Percentiles rank a stretch among this genome's conserved stretches.
phyloP scores from a whole-genome alignment of 2,888 invertebrate species.

The Mesochorus sp. region DNA sequence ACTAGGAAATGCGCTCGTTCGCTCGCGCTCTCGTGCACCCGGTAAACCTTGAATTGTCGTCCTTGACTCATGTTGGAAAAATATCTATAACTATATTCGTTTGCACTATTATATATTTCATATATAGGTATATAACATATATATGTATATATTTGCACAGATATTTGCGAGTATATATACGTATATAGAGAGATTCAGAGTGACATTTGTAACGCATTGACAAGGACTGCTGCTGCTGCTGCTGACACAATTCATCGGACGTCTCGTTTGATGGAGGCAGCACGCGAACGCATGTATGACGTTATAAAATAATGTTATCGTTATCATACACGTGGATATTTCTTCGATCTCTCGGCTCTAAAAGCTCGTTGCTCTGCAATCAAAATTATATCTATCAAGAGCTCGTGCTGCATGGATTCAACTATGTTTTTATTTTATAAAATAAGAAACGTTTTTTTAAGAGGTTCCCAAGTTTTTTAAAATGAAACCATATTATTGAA shows the following conservation, averaged over 20 bases:
- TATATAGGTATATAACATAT: not conserved
- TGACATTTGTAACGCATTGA: conserved; percentile 30
- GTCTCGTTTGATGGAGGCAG: not conserved
- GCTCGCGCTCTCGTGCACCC: conserved; percentile 47
- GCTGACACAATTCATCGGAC: conserved; percentile 30
- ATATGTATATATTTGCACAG: not conserved
- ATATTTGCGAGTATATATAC: not conserved
- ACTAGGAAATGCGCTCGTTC: conserved; percentile 67
- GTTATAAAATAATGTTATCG: too few relatives aligned
- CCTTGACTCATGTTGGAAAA: conserved; percentile 67
- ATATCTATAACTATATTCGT: too few relatives aligned
- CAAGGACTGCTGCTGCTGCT: not conserved
- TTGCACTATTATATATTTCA: too few relatives aligned
- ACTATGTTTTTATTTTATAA: too few relatives aligned
- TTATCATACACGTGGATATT: not conserved
- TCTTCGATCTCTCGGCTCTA: not conserved
- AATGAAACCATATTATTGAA: too few relatives aligned
- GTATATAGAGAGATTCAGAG: not conserved
- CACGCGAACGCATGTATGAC: too few relatives aligned
- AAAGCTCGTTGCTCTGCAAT: not conserved
- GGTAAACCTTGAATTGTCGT: conserved; percentile 67
- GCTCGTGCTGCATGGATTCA: not conserved
- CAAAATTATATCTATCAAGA: not conserved
- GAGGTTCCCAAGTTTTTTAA: too few relatives aligned
- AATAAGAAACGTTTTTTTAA: too few relatives aligned